These are phyloP conservation scores for Iguana delicatissima DNA, from an alignment of 2,797 vertebrate species.

Conservation along the genomic window DNA sequence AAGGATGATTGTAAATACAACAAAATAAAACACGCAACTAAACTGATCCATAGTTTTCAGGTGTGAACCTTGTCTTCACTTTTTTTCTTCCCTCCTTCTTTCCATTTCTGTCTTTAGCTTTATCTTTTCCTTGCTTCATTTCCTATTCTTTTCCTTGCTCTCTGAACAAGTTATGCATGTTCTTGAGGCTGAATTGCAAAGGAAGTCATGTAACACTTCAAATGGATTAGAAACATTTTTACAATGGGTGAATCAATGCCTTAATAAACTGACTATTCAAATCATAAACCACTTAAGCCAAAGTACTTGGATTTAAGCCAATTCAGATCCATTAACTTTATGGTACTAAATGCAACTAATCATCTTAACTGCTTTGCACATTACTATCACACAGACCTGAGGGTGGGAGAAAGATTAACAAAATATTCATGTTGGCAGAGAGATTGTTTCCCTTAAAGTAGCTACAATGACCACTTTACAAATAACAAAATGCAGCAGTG, in stretches of 20 bases:
- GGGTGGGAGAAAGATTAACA: no score
- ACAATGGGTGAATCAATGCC: background rate
- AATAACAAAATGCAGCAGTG: no score
- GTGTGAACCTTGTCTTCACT: no score
- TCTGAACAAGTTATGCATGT: no score
- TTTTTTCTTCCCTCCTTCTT: no score
- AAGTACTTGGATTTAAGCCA: background rate
- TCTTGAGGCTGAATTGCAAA: background rate
- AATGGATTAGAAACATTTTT: background rate
- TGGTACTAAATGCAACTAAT: background rate
- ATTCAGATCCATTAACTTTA: background rate
- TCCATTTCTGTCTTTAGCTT: background rate
- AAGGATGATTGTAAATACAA: no score
- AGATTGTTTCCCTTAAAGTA: no score
- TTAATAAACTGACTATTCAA: slow-evolving; percentile 11
- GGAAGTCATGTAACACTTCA: background rate
- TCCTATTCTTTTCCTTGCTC: background rate
- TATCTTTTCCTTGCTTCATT: background rate
- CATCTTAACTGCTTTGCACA: background rate
- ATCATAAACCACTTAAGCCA: slow-evolving; percentile 10
- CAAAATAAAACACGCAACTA: background rate
- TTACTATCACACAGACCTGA: background rate
- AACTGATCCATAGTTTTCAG: background rate
- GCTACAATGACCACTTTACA: no score
- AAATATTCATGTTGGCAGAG: no score